Conservation (phyloP, 2,113 vertebrate genomes). For the Oxyura jamaicensis region DNA sequence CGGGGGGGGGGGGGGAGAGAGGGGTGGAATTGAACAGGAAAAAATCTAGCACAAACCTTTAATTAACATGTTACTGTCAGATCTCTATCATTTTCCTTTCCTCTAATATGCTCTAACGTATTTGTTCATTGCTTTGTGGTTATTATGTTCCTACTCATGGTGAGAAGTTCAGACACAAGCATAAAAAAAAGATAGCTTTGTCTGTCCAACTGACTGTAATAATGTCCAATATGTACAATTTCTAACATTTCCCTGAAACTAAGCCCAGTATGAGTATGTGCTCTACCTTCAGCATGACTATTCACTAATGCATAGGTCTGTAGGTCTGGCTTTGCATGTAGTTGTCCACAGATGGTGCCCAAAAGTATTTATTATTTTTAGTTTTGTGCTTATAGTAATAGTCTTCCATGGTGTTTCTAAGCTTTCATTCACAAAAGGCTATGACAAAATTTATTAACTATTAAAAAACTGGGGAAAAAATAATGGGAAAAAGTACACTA, state of each 20-base stretch:
- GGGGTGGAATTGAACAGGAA: background rate
- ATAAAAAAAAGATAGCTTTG: background rate
- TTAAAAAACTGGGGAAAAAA: background rate
- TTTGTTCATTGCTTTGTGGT: background rate
- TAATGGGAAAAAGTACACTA: background rate
- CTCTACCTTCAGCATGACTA: background rate
- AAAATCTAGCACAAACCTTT: background rate
- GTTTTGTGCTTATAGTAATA: background rate
- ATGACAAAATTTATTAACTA: background rate
- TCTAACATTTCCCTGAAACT: background rate
- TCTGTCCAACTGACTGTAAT: background rate
- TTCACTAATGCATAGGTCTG: background rate
- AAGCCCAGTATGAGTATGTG: fast-evolving
- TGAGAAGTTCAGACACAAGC: background rate
- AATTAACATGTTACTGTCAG: fast-evolving
- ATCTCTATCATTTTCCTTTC: background rate
- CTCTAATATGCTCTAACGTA: background rate
- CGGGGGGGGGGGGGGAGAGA: no score
- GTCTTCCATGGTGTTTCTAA: background rate
- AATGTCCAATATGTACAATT: background rate
- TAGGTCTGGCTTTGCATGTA: background rate
- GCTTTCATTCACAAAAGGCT: background rate
- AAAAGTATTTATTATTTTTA: background rate
- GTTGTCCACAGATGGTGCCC: background rate
- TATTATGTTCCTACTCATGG: background rate